These are phyloP conservation scores for Metallyticus violacea DNA, from an alignment of 2,888 invertebrate species.

Conservation along the genomic window DNA sequence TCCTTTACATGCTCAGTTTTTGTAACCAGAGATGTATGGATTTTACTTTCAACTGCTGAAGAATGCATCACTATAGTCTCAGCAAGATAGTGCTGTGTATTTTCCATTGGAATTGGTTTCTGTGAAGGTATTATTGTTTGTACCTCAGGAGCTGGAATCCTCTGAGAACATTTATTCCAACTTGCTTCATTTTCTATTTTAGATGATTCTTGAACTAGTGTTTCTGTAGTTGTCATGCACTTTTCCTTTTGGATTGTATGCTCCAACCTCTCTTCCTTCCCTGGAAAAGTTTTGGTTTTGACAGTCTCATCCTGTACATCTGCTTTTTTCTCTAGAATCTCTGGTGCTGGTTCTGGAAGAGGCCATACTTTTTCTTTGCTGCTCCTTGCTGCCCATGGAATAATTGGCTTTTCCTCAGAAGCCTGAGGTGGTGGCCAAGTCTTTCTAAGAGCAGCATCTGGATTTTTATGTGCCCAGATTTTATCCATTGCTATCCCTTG, in stretches of 20 bases:
- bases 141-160: not conserved
- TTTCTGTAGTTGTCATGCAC: not conserved
- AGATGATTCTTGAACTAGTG: not conserved
- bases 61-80: constrained; percentile 38
- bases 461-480: constrained; percentile 58
- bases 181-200: not conserved
- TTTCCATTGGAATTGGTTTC: not conserved
- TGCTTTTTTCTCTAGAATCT: not conserved
- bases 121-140: not conserved
- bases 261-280: not conserved
- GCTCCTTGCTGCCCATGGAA: constrained; percentile 45
- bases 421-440: constrained; percentile 52
- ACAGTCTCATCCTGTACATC: not conserved
- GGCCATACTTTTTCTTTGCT: constrained; percentile 46
- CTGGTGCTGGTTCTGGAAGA: constrained; percentile 35
- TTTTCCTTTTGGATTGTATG: not conserved
- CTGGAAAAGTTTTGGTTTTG: not conserved
- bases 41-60: constrained; percentile 22
- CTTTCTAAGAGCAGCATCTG: constrained; percentile 48
- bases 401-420: constrained; percentile 38
- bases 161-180: not conserved
- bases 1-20: constrained; percentile 25
- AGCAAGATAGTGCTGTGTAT: constrained; percentile 45
- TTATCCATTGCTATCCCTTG: constrained; percentile 67
- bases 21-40: constrained; percentile 8